Conservation (phyloP, 2,888 invertebrate species). For the Rhogogaster chlorosoma region DNA sequence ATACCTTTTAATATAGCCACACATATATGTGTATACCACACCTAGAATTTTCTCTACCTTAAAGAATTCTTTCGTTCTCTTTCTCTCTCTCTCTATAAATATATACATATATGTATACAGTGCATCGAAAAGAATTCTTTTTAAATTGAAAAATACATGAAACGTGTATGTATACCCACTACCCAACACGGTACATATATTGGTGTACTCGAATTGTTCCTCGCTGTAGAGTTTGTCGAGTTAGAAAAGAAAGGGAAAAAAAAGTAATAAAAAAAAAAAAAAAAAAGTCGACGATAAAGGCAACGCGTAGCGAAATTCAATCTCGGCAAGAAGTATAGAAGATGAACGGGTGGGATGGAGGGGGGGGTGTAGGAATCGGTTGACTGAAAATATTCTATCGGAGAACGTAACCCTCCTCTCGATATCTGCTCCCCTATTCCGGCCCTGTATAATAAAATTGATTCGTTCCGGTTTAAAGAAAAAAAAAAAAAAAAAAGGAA, state of each 20-base stretch:
- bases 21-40: background rate
- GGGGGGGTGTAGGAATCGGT: background rate
- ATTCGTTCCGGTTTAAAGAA: constrained; percentile 2
- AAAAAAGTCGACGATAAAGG: background rate
- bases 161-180: background rate
- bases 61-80: background rate
- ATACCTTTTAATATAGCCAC: background rate
- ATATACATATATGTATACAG: background rate
- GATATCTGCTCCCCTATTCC: constrained; percentile 1
- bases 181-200: background rate
- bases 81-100: background rate
- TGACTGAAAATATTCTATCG: background rate
- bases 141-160: constrained; percentile 4
- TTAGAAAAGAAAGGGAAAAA: background rate
- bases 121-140: constrained; percentile 1
- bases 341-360: background rate
- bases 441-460: background rate
- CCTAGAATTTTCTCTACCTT: background rate
- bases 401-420: constrained; percentile 29
- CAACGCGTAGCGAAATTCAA: constrained; percentile 8
- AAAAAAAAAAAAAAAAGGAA: background rate
- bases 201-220: background rate
- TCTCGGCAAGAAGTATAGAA: background rate
- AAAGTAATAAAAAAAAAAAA: background rate
- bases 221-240: background rate